A percentile compares a stretch with the other conserved stretches of the same genome.
phyloP scores from a whole-genome alignment of 2,113 vertebrate species.

The Thunnus thynnus region DNA sequence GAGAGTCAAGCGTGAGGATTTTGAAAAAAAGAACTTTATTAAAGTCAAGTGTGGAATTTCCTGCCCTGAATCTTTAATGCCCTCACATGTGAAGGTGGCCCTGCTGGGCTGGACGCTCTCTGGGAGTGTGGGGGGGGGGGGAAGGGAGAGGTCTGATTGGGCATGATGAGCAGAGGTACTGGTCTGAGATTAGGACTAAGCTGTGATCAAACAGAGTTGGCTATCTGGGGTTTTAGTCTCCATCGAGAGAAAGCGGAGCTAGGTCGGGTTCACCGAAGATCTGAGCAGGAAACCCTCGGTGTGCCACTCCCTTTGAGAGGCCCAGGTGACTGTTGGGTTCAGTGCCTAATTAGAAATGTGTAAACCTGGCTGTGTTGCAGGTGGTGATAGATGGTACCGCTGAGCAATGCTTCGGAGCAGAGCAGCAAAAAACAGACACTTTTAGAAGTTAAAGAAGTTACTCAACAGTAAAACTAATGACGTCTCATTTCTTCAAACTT shows the following conservation, averaged over 20 bases:
- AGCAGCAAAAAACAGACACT: background rate
- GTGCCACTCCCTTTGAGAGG: constrained; percentile 24
- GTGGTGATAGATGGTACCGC: no score
- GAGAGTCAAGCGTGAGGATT: constrained; percentile 54
- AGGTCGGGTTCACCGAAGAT: constrained; percentile 1
- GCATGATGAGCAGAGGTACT: constrained; percentile 1
- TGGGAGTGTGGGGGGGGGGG: background rate
- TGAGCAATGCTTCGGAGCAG: background rate
- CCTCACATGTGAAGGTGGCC: constrained; percentile 7
- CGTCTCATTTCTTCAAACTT: no score
- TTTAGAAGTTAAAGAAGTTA: background rate
- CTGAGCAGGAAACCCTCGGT: background rate
- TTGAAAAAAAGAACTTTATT: constrained; percentile 47
- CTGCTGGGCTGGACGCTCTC: constrained; percentile 1
- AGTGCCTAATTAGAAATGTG: background rate
- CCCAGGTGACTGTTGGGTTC: background rate
- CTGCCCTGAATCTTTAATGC: constrained; percentile 51
- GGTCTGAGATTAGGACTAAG: constrained; percentile 45
- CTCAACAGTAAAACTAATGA: background rate
- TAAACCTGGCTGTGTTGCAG: no score
- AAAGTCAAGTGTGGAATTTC: constrained; percentile 58
- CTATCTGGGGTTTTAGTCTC: constrained; percentile 26
- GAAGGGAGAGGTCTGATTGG: background rate
- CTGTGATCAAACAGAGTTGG: constrained; percentile 62
- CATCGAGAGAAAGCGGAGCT: background rate